Evolutionary conservation across 2,888 invertebrate species (phyloP), one percentile per base, ranked within the genome.

Genomic region (Aelia acuminata): DNA sequence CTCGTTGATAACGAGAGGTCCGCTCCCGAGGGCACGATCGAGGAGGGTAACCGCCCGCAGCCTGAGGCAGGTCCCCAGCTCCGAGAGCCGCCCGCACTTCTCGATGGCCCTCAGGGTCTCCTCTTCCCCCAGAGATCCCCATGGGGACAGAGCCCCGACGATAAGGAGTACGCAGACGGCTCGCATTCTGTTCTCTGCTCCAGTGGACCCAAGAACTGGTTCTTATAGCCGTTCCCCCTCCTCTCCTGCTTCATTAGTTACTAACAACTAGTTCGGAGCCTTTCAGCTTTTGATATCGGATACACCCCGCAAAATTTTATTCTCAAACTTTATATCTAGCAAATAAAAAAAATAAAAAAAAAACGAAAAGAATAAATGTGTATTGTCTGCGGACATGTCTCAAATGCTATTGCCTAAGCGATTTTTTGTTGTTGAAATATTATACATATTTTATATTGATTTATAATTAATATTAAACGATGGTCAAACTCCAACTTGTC

Each of bases 21-120:
- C 93, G 91, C 95, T 95, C 10, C 95, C 94, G 39, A 96, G 94
- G 84, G 95, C 94, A 91, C 96, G 94, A 91, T 96, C 96, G 92
- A 97, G 93, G 5, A 96, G 95, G 39, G 95, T 94, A n/a, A 96
- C 94, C 85, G 97, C 92, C 92, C 96, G 96, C 89, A 96, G 92
- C 92, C 97, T 96, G 84, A 97, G 93, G 91, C 97, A 97, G 89
- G 95, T 94, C 7, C 88, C 89, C 48, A 89, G 35, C 43, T 90
- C 90, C 22, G 85, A 80, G 5, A 57, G 26, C 75, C 57, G 18
- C 0, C 89, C 88, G n/a, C 89, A 90, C 84, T 88, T 88, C 48
- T 90, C 89, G n/a, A 90, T 43, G 11, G 89, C 84, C 31, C 85
- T 75, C 18, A 88, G 50, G 26, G 88, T 50, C 49, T 75, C 70